Conservation (phyloP, 2,888 invertebrate species). For the Cheilosia grossa region DNA sequence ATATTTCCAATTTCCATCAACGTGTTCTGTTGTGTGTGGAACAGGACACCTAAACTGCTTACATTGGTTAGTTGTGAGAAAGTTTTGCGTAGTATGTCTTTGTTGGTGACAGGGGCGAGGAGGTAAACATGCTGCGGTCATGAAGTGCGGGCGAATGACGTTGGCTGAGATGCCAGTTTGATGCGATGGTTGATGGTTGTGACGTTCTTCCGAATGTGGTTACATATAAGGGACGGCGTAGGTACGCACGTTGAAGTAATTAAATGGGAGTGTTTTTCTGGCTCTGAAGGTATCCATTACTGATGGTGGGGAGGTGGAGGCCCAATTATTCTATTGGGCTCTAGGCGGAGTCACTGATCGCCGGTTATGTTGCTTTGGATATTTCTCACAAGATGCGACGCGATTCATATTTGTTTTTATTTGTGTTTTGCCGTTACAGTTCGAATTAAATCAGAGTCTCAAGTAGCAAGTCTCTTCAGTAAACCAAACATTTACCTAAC, state of each 20-base stretch:
- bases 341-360: too few relatives aligned
- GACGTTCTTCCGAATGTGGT: background rate
- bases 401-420: too few relatives aligned
- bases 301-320: too few relatives aligned
- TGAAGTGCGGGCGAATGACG: background rate
- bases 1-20: slow-evolving; percentile 31
- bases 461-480: too few relatives aligned
- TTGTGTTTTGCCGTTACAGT: too few relatives aligned
- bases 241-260: background rate
- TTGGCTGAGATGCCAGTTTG: background rate
- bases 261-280: background rate
- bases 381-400: too few relatives aligned
- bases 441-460: too few relatives aligned
- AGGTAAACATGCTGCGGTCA: background rate
- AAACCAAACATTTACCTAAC: too few relatives aligned
- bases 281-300: too few relatives aligned
- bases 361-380: too few relatives aligned
- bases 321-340: too few relatives aligned
- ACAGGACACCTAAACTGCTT: background rate
- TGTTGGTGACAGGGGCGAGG: background rate
- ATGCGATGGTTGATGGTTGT: background rate
- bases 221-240: background rate
- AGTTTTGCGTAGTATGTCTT: background rate
- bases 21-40: background rate
- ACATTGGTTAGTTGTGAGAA: background rate